phyloP scores from a whole-genome alignment of 2,797 vertebrate species.

The Echeneis naucrates region DNA sequence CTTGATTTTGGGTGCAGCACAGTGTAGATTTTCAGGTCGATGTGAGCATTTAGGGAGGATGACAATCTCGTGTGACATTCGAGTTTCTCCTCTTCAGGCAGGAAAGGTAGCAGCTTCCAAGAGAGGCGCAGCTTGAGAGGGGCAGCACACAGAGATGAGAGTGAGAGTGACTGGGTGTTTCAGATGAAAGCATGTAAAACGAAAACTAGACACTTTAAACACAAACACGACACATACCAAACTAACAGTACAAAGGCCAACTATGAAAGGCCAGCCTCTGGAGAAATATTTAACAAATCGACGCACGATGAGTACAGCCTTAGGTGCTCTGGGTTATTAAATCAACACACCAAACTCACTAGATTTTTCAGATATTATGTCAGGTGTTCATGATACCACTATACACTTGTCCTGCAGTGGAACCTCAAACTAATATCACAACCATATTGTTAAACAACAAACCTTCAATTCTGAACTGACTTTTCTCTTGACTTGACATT shows the following conservation, averaged over 20 bases:
- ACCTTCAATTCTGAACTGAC: slow-evolving; percentile 53
- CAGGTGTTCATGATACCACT: slow-evolving; percentile 44
- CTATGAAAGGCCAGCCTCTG: slow-evolving; percentile 40
- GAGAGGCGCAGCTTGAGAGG: slow-evolving; percentile 24
- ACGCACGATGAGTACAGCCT: slow-evolving; percentile 45
- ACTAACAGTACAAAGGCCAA: slow-evolving; percentile 52
- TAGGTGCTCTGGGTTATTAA: slow-evolving; percentile 43
- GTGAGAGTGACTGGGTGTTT: slow-evolving; percentile 59
- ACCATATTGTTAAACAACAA: slow-evolving; percentile 49
- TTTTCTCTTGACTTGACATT: slow-evolving; percentile 61
- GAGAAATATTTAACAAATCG: slow-evolving; percentile 40
- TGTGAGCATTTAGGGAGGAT: slow-evolving; percentile 36
- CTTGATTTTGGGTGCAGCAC: slow-evolving; percentile 38
- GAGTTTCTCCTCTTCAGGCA: slow-evolving; percentile 15
- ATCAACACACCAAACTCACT: slow-evolving; percentile 38
- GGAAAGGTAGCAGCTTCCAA: slow-evolving; percentile 33
- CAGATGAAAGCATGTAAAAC: slow-evolving; percentile 62
- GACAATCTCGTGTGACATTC: slow-evolving; percentile 6
- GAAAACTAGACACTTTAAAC: slow-evolving; percentile 73
- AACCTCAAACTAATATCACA: slow-evolving; percentile 56
- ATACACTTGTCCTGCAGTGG: slow-evolving; percentile 49
- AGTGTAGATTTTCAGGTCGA: slow-evolving; percentile 40
- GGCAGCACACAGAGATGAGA: slow-evolving; percentile 53
- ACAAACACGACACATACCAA: slow-evolving; percentile 64
- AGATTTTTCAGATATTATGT: slow-evolving; percentile 46